Evolutionary conservation across 2,888 invertebrate species (phyloP).

Genomic region (Apomyelois bistriatella): DNA sequence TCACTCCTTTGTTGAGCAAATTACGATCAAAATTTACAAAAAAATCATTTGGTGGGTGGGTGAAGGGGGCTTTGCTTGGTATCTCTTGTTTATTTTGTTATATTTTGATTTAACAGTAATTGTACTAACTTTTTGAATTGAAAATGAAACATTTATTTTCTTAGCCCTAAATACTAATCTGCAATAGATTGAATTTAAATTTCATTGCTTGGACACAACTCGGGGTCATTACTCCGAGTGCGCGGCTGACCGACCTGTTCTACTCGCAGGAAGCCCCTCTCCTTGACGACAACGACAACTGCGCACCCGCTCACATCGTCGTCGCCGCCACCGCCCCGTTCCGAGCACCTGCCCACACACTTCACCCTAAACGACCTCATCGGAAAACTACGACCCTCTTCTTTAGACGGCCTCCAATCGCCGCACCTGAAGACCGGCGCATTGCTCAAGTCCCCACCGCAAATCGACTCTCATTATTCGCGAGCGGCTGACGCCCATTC

Average conservation of each 20-base stretch:
- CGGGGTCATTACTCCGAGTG: slow-evolving; percentile 49
- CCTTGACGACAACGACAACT: slow-evolving; percentile 79
- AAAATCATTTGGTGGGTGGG: slow-evolving; percentile 77
- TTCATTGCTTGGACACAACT: slow-evolving; percentile 12
- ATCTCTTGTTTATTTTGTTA: slow-evolving; percentile 56
- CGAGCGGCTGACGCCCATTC: slow-evolving; percentile 71
- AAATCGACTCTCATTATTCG: slow-evolving; percentile 81
- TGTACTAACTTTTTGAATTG: slow-evolving; percentile 7
- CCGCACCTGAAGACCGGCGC: slow-evolving; percentile 71
- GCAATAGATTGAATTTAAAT: slow-evolving; percentile 1
- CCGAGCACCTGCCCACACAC: slow-evolving; percentile 76
- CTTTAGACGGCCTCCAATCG: slow-evolving; percentile 72
- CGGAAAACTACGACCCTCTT: slow-evolving; percentile 75
- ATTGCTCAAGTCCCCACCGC: slow-evolving; percentile 75
- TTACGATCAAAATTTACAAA: slow-evolving; percentile 47
- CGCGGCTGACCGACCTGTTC: slow-evolving; percentile 54
- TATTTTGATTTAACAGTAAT: slow-evolving; percentile 20
- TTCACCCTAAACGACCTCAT: slow-evolving; percentile 78
- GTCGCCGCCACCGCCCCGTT: slow-evolving; percentile 76
- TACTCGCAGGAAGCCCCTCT: slow-evolving; percentile 74
- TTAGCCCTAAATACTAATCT: neutral
- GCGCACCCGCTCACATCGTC: slow-evolving; percentile 78
- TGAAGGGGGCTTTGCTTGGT: slow-evolving; percentile 81
- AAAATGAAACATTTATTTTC: slow-evolving; percentile 9
- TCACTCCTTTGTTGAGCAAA: slow-evolving; percentile 16